Percentiles rank a stretch among this genome's conserved stretches.
Evolutionary conservation across 2,113 vertebrate genomes (phyloP).

Genomic region (Bos javanicus): DNA sequence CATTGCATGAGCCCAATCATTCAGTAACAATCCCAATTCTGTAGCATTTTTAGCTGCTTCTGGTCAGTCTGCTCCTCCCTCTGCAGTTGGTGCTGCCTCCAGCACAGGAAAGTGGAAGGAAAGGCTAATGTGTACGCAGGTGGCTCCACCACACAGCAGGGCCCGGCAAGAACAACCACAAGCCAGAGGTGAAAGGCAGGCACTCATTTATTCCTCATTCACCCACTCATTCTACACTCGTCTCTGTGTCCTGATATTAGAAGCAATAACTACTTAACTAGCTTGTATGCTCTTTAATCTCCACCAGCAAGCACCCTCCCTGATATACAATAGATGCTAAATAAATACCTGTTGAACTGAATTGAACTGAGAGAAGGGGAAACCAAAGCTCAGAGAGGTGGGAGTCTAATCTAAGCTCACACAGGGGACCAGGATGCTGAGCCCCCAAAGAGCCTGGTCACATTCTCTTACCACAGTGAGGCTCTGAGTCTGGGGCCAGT

Average conservation of each 20-base stretch:
- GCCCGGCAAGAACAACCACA: fast-evolving
- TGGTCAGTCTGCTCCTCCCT: neutral
- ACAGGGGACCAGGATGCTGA: neutral
- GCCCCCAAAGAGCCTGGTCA: neutral
- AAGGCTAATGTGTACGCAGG: fast-evolving
- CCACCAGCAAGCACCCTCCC: neutral
- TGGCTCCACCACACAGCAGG: neutral
- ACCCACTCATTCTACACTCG: neutral
- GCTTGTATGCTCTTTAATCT: neutral
- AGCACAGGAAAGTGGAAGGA: fast-evolving
- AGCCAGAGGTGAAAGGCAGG: neutral
- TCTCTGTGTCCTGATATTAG: neutral
- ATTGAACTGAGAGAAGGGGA: neutral
- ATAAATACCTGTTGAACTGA: neutral
- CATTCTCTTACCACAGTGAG: neutral
- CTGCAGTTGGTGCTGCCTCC: neutral
- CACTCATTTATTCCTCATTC: neutral
- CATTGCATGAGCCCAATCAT: neutral
- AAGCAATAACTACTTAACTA: neutral
- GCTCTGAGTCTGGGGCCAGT: neutral
- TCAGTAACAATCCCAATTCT: neutral
- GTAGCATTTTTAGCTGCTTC: fast-evolving
- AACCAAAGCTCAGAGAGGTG: neutral
- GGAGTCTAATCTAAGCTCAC: neutral
- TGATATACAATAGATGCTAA: neutral